These are phyloP conservation scores for Odontothrips loti DNA, from an alignment of 2,888 invertebrate genomes.

Conservation along the genomic window DNA sequence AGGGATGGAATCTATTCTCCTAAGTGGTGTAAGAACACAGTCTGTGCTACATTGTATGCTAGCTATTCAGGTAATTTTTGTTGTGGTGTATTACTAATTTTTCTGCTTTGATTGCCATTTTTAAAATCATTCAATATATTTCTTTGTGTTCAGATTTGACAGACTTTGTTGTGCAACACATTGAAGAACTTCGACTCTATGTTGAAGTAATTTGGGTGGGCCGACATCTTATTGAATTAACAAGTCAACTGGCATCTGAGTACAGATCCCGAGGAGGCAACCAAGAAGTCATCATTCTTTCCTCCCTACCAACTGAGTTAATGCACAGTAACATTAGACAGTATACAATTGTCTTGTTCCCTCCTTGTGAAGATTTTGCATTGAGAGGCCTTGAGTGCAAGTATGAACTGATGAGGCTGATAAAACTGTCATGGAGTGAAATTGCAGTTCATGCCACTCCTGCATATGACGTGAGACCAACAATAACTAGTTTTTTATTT, in stretches of 20 bases:
- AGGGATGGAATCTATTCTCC: constrained; percentile 57
- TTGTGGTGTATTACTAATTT: not conserved
- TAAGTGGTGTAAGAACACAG: constrained; percentile 48
- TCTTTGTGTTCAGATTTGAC: constrained; percentile 42
- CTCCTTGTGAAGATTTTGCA: constrained; percentile 54
- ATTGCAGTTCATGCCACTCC: constrained; percentile 53
- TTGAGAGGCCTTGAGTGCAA: constrained; percentile 51
- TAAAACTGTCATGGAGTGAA: constrained; percentile 62
- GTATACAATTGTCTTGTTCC: constrained; percentile 57
- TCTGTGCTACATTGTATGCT: constrained; percentile 49
- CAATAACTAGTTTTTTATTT: constrained; percentile 28
- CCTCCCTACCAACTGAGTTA: constrained; percentile 61
- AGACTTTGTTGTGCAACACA: constrained; percentile 56
- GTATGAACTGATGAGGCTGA: constrained; percentile 64
- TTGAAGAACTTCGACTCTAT: constrained; percentile 55
- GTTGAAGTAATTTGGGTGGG: constrained; percentile 70
- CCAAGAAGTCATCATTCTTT: constrained; percentile 56
- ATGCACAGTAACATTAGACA: constrained; percentile 52
- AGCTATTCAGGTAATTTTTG: constrained; percentile 46
- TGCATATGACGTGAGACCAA: constrained; percentile 47
- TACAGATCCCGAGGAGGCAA: constrained; percentile 46
- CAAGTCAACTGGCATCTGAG: constrained; percentile 45
- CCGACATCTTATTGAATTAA: constrained; percentile 50
- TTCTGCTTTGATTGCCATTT: not conserved
- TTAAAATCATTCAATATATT: constrained; percentile 24